phyloP scores from a whole-genome alignment of 2,888 invertebrate genomes.

The Drosophila greeni region DNA sequence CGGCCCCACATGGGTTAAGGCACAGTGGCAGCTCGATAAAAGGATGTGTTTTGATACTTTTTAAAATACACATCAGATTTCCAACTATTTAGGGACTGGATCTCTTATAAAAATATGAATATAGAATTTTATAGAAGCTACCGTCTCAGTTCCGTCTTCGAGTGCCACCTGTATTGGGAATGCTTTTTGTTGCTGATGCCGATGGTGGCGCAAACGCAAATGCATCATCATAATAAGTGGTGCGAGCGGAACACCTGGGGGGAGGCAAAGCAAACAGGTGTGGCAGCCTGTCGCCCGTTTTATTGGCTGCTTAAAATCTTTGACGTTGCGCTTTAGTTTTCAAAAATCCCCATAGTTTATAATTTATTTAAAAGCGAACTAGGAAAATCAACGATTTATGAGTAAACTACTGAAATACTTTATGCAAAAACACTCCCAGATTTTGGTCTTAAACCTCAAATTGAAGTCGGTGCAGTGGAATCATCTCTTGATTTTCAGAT shows the following conservation, averaged over 20 bases:
- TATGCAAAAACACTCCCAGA: too few relatives aligned
- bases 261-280: slow-evolving; percentile 33
- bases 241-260: slow-evolving; percentile 16
- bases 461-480: too few relatives aligned
- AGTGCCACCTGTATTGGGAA: slow-evolving; percentile 5
- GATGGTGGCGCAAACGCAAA: slow-evolving; percentile 31
- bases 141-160: not conserved
- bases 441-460: not conserved
- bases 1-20: slow-evolving; percentile 29
- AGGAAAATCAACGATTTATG: not conserved
- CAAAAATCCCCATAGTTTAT: not conserved
- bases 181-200: slow-evolving; percentile 9
- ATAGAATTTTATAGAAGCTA: not conserved
- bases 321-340: slow-evolving; percentile 5
- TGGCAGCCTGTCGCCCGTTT: slow-evolving; percentile 15
- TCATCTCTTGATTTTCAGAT: not conserved
- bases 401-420: not conserved
- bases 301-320: slow-evolving; percentile 29
- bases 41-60: not conserved
- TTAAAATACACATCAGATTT: not conserved
- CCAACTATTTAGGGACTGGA: not conserved
- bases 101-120: not conserved
- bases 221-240: slow-evolving; percentile 45
- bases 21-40: not conserved
- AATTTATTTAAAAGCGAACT: slow-evolving; percentile 1